Base-by-base conservation (phyloP, 2,888 invertebrate species). In the Parthenolecanium corni region DNA sequence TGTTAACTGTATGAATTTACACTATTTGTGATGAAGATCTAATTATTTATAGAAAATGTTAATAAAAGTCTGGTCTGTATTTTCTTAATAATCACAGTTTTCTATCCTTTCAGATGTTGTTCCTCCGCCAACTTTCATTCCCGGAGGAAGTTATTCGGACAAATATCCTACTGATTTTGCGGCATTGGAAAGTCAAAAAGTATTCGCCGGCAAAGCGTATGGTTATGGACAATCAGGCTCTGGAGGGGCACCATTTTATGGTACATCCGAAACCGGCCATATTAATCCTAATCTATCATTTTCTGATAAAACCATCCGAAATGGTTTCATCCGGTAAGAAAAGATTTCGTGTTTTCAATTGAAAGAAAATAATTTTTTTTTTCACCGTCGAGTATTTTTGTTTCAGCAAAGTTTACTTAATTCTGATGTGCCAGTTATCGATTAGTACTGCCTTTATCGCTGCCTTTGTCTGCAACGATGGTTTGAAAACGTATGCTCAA, bases 361-460 rank as follows among this genome's bases (percentile, higher is more conserved):
- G n/a, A n/a, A n/a, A n/a, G n/a, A n/a, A n/a, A n/a, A n/a, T n/a
- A n/a, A n/a, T n/a, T n/a, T n/a, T n/a, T n/a, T n/a, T n/a, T 46
- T 9, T 14, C 16, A 14, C 16, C 14, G 12, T 46, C 16, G 46
- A 6, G 6, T 46, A 6, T n/a, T 14, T 46, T 46, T 23, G 24
- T 47, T 78, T 14, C 75, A 89, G 87, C 73, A 83, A 83, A 73
- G 91, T 91, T 49, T 92, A 91, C 73, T 77, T 83, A 38, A 90
- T 92, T 70, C 74, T 92, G 68, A 83, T 86, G 84, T 78, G 81
- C 23, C 95, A 96, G 75, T 77, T 96, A 64, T 70, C 83, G 11
- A 79, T 94, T 61, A 89, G 93, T 0, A 76, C 87, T 69, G 79
- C 77, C 1, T 82, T 93, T 74, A 87, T 94, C 65, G 77, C 83